phyloP scores from a whole-genome alignment of 2,888 invertebrate genomes.

The Diplolepis rosae region DNA sequence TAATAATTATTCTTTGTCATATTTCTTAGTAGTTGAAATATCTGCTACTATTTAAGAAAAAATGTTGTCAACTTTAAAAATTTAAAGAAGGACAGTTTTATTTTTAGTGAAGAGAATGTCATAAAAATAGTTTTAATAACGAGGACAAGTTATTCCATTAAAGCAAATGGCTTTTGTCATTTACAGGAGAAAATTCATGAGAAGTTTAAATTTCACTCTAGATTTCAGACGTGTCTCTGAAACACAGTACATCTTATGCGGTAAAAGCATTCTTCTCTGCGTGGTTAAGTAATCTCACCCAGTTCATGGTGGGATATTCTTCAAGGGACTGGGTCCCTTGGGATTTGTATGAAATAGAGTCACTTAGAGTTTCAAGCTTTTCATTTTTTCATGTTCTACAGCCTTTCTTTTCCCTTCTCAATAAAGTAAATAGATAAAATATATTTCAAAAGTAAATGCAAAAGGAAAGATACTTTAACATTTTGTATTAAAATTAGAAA shows the following conservation, averaged over 20 bases:
- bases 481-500: no score
- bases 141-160: no score
- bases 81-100: no score
- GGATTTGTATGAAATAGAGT: slow-evolving; percentile 31
- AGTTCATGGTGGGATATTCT: neutral
- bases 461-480: no score
- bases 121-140: no score
- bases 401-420: neutral
- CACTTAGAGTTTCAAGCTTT: slow-evolving; percentile 4
- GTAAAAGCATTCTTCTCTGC: slow-evolving; percentile 16
- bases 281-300: neutral
- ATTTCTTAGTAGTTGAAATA: no score
- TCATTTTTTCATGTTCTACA: neutral
- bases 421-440: neutral
- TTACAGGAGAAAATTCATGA: neutral
- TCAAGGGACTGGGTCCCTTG: slow-evolving; percentile 5
- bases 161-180: no score
- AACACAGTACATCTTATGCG: neutral
- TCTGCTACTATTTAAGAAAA: no score
- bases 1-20: no score
- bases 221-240: neutral
- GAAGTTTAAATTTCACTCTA: neutral
- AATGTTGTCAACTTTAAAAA: no score
- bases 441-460: no score
- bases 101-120: no score